phyloP scores from a whole-genome alignment of 2,797 vertebrate species.

The Oceanodroma leucorhoa region DNA sequence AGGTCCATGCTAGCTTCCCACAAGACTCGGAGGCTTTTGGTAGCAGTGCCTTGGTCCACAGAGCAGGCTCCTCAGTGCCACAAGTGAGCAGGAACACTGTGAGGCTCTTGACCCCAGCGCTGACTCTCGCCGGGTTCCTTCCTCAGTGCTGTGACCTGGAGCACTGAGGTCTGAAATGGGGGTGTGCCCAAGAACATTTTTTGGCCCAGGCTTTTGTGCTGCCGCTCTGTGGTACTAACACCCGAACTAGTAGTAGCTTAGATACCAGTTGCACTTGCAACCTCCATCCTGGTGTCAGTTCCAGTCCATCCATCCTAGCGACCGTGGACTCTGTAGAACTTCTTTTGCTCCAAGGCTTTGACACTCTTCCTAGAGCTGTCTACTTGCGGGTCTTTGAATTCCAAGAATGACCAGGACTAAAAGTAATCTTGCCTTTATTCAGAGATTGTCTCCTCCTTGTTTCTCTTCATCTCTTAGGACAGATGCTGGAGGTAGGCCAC shows the following conservation, averaged over 20 bases:
- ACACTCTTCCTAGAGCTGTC: background rate
- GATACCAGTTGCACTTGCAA: background rate
- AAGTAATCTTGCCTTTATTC: background rate
- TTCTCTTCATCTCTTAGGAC: background rate
- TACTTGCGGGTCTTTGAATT: background rate
- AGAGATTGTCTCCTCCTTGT: background rate
- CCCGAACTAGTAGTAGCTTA: background rate
- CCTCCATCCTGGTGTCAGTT: background rate
- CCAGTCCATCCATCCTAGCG: background rate
- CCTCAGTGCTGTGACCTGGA: background rate
- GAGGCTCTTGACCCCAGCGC: background rate
- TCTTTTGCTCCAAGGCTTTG: background rate
- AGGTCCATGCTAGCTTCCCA: background rate
- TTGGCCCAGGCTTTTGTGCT: background rate
- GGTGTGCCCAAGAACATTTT: background rate
- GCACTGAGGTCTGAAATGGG: background rate
- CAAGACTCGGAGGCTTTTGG: background rate
- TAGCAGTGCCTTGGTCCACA: background rate
- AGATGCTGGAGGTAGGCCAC: background rate
- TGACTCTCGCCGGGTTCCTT: background rate
- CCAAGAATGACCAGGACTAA: background rate
- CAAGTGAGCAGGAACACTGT: accelerated
- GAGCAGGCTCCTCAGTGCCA: background rate
- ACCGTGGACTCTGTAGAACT: background rate
- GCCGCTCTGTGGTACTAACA: background rate